Evolutionary conservation across 2,888 invertebrate genomes (phyloP), one percentile per base, ranked within the genome.

Genomic region (Orthosia gracilis): DNA sequence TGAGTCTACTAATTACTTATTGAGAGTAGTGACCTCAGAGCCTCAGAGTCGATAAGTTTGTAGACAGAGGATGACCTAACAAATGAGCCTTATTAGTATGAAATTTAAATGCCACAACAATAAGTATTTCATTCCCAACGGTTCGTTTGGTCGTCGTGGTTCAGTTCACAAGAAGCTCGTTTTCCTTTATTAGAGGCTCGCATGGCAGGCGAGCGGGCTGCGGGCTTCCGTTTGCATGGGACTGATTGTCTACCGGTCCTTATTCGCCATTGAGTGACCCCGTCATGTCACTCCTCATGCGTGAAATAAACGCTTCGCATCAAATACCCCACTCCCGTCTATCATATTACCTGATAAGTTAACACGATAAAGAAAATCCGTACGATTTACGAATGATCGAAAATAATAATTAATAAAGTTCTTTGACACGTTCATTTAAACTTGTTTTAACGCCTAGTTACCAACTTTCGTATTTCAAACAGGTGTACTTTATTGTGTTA

Each of bases 141-240:
- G 91, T 90, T 89, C 85, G 89, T 88, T 89, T 85, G 77, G 85
- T 80, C 85, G 91, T 89, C 89, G 85, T 88, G 92, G 89, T 91
- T 91, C 90, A 90, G 90, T 89, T 91, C 90, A 90, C 92, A 90
- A 82, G 88, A 78, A 84, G 85, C 87, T 90, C 89, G 90, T 92
- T 91, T 90, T 89, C 90, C 90, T 87, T 92, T 92, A 91, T 89
- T 88, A 87, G 85, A 78, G 80, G 76, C 78, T 84, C 74, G 78
- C 76, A 79, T 76, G 78, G 78, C 76, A 79, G 77, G 78, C 83
- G 85, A 89, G 87, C 80, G 81, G 61, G 45, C n/a, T 15, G 21
- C 61, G 61, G 84, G 83, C 90, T 91, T 91, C 92, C 92, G 91
- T 89, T 88, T 88, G 87, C 91, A 88, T 89, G 90, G 85, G 89